Evolutionary conservation across 2,113 vertebrate species (phyloP), one percentile per base, ranked within the genome.

Genomic region (Oryctolagus cuniculus): DNA sequence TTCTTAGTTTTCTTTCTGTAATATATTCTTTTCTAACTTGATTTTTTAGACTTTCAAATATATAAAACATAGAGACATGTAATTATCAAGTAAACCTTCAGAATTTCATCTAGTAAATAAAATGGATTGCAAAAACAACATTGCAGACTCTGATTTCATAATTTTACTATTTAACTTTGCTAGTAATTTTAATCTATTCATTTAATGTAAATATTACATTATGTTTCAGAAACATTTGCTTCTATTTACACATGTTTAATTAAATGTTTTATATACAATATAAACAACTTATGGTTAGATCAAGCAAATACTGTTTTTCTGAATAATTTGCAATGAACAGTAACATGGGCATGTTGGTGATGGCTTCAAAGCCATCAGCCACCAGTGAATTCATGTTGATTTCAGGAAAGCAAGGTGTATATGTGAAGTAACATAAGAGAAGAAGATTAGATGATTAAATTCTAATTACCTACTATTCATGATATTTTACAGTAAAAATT

Each of bases 161-260:
- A 27, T 84, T 88, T 69, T 70, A 74, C 10, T 12, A 49, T 73
- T 66, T 90, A 6, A 74, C 17, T 73, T 49, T 61, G 22, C 22
- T 15, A 66, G 31, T 31, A 66, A 70, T 86, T 94, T 85, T 70
- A 87, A 89, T 24, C 2, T 69, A 69, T 49, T 85, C 5, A 85
- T 49, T 87, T 92, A 9, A 72, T 83, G 1, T 58, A 83, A 90
- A 75, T 34, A 4, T 16, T 49, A 51, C 0, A 51, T 81, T 80
- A 79, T 58, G 55, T 72, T 91, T 93, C n/a, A n/a, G 10, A 87
- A 89, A 80, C 82, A 29, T 29, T 88, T 85, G 36, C 24, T 87
- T 85, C 24, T 86, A 6, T 72, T 69, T 81, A 85, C 51, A 89
- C 9, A 89, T 85, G 15, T 82, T 9, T 79, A 55, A 80, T 44